A percentile compares a stretch with the other conserved stretches of the same genome.
Conservation (phyloP, 2,113 vertebrate genomes). For the Rhagologus leucostigma region DNA sequence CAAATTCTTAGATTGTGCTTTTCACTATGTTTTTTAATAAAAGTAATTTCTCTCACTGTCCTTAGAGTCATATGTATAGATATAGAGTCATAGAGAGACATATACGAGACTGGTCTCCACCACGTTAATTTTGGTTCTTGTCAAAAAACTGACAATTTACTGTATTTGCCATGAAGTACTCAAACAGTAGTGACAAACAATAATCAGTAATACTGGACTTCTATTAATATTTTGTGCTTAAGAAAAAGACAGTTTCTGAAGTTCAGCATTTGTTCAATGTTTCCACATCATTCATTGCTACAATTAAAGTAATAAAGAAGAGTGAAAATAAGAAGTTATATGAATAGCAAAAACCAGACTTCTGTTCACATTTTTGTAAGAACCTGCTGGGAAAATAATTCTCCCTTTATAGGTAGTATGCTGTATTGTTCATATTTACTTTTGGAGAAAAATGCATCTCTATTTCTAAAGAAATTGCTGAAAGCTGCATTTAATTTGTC, state of each 20-base stretch:
- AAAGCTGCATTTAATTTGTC: not conserved
- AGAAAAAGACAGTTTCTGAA: not conserved
- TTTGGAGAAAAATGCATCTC: not conserved
- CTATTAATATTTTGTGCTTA: not conserved
- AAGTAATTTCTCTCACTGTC: not conserved
- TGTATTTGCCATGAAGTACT: not conserved
- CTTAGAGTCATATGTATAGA: not conserved
- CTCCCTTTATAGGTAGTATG: not conserved
- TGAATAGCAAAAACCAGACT: not conserved
- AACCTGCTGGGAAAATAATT: not conserved
- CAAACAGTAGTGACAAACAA: not conserved
- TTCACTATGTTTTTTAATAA: not conserved
- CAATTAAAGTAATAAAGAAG: not conserved
- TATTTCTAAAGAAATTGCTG: not conserved
- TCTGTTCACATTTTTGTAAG: not conserved
- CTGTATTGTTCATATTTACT: not conserved
- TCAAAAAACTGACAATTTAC: not conserved
- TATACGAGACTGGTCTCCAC: not conserved
- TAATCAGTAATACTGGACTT: not conserved
- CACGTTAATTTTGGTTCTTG: not conserved
- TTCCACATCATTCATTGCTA: not conserved
- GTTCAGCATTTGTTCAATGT: not conserved
- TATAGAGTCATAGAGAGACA: not conserved
- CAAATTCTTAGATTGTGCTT: not conserved
- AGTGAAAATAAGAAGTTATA: not conserved